Evolutionary conservation across 1,140 invertebrate genomes (phyloP), one percentile per base, ranked within the genome.

Genomic region (Eriocheir sinensis): DNA sequence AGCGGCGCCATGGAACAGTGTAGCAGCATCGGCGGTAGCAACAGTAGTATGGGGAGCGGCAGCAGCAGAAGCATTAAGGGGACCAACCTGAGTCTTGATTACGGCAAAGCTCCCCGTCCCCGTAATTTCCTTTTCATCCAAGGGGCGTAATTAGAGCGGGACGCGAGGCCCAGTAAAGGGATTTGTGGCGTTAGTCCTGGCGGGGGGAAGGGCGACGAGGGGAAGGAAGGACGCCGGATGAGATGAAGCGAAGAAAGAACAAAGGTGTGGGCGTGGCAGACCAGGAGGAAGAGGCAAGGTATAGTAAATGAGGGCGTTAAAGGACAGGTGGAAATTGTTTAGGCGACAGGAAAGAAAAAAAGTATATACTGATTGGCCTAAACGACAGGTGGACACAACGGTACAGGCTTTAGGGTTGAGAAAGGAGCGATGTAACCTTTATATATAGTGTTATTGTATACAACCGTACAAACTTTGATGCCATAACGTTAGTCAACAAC

Each of bases 111-210:
- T 72, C 60, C 60, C 27, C 21, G 60, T 72, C 60, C n/a, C 27
- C 60, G 60, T 72, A 72, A 72, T 72, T 72, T 72, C 60, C 60
- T 72, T 72, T 72, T 72, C 60, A 72, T 72, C 60, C 21, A n/a
- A 72, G 60, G n/a, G 60, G 27, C 60, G 60, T 72, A 72, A 72
- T 72, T 72, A 72, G 60, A 72, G 60, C 21, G 60, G 60, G 60
- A 72, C 60, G 60, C 60, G 60, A 72, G 60, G 60, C 60, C 60
- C 60, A 72, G 60, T 72, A 72, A 72, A 72, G 60, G 60, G 60
- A 72, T 72, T 72, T 72, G 21, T 72, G 48, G 48, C 48, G 48
- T 53, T 53, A 72, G 60, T 72, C 60, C 60, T 72, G 60, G 21
- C 27, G 60, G n/a, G 60, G n/a, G 60, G 60, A 72, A n/a, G 60